Evolutionary conservation across 2,113 vertebrate genomes (phyloP), one percentile per base, ranked within the genome.

Genomic region (Strigops habroptila): DNA sequence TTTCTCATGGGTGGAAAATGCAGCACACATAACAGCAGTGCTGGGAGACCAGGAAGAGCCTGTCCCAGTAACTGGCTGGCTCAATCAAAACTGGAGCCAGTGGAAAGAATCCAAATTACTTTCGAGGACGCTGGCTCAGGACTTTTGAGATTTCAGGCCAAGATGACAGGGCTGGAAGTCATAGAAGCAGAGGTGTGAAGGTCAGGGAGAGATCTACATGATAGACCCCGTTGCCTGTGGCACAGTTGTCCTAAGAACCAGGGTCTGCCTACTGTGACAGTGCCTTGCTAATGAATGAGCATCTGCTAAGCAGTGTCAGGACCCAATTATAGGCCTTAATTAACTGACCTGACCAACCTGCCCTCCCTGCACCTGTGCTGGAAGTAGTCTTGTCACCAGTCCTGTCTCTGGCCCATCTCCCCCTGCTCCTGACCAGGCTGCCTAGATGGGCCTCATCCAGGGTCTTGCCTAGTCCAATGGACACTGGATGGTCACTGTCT

Each of bases 71-170:
- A 75, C 73, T 75, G 73, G 69, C 82, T 88, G 52, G 82, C 68
- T 95, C 68, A 67, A 62, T 48, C 37, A 74, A 76, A 93, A 43
- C 68, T 90, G 68, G 67, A 93, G 82, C 82, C 90, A 88, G 39
- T 88, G 95, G 95, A 92, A 88, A 88, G 76, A 84, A 68, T 92
- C 95, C 93, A 96, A 96, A 81, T 74, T 70, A 82, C 85, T 97
- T 97, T 94, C 24, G 44, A 96, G 76, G 90, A 88, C 0, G 12
- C 60, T 92, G 85, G 62, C 79, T 93, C 35, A n/a, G 82, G 70
- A 25, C 41, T 94, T 94, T 78, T 88, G 60, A 88, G 80, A 39
- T n/a, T 82, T 81, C 6, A 2, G 86, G 89, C 82, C 52, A 83
- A 67, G 55, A 90, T 39, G 71, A 92, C 80, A 86, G 73, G 30